Base-by-base conservation (phyloP, 2,113 vertebrate genomes). In the Pachypanchax playfairii region DNA sequence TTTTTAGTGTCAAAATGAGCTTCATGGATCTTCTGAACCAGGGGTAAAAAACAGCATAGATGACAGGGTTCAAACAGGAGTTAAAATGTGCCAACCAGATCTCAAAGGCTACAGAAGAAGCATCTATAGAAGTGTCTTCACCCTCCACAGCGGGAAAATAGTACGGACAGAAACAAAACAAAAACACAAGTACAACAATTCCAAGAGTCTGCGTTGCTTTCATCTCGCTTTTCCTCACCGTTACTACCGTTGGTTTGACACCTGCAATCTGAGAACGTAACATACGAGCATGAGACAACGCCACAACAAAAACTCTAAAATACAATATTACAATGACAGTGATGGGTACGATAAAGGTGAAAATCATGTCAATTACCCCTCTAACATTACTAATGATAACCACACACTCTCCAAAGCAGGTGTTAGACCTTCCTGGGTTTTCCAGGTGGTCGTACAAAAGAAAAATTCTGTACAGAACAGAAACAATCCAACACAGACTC, bases 151-250 rank as follows among this genome's bases (percentile, higher is more conserved):
- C 1, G 0, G 72, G 61, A 38, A n/a, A 74, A 13, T 56, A 85
- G 13, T 80, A 82, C 0, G 83, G 83, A 38, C 73, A 85, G 43
- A 80, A 75, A 35, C 80, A 83, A 1, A 75, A 6, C 17, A 83
- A 6, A 58, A 83, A 85, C 35, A 78, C 77, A 3, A 78, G 4
- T 0, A 85, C n/a, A 10, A 85, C 74, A 18, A 82, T 31, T 1
- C 79, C 76, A 1, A 85, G 63, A n/a, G 79, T 77, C n/a, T 35
- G 13, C 5, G 83, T 79, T 13, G 83, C 83, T 56, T 85, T 85
- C 28, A 79, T 10, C 43, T 82, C 79, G 0, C 0, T 28, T 15
- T 62, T 79, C 43, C 58, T 82, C 3, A 25, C 36, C 0, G 4
- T 44, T 3, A 21, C 28, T 4, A 5, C 1, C 5, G 25, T 35